phyloP scores from a whole-genome alignment of 2,888 invertebrate genomes.

The Drosophila paranaensis region DNA sequence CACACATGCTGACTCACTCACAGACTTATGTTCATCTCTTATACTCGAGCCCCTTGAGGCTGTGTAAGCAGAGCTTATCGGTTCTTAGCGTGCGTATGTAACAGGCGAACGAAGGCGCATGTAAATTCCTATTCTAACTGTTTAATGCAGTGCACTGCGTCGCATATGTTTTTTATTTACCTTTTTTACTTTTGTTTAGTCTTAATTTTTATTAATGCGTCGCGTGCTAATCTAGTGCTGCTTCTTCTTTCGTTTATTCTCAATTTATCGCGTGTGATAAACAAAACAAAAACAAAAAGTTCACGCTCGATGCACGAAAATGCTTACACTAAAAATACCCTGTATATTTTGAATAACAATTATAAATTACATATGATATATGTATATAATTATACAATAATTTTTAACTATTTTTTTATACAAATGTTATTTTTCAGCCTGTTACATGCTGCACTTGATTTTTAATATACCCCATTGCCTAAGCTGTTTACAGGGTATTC shows the following conservation, averaged over 20 bases:
- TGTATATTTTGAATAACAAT: neutral
- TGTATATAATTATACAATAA: too few species aligned
- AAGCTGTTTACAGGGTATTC: neutral
- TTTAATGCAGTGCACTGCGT: conserved; percentile 5
- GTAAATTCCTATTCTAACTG: neutral
- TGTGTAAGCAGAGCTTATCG: neutral
- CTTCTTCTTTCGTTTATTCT: conserved; percentile 22
- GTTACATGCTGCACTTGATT: neutral
- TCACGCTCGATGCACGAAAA: neutral
- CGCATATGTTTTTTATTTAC: conserved; percentile 27
- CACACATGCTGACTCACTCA: neutral
- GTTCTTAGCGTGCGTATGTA: neutral
- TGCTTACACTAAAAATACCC: neutral
- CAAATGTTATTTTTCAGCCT: neutral
- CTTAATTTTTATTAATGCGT: conserved; percentile 20
- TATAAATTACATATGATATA: too few species aligned
- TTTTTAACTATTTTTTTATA: neutral
- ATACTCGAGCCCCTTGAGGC: neutral
- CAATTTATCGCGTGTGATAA: conserved; percentile 66
- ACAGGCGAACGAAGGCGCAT: neutral
- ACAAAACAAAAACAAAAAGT: conserved; percentile 20
- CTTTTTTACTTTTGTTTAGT: conserved; percentile 12
- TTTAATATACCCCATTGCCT: neutral
- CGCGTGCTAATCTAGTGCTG: conserved; percentile 21
- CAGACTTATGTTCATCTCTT: conserved; percentile 2